Evolutionary conservation across 2,888 invertebrate genomes (phyloP).

Genomic region (Chaetogeoica ovagalla): DNA sequence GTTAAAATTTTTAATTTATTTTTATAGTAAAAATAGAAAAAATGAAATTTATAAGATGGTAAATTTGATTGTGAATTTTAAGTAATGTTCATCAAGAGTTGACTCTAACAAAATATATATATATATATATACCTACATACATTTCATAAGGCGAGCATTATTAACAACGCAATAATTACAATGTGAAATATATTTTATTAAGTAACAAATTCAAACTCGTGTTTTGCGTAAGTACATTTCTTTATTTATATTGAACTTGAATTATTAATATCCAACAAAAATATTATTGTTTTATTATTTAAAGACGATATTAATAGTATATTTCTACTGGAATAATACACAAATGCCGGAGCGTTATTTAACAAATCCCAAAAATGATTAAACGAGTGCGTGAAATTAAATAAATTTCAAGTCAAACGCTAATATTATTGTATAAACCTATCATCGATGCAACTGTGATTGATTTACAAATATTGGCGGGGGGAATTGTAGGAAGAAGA

Average conservation of each 20-base stretch:
- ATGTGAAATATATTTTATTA: too few relatives aligned
- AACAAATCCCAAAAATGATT: not conserved
- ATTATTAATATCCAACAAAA: not conserved
- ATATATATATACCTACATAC: too few relatives aligned
- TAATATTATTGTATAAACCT: not conserved
- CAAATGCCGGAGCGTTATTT: not conserved
- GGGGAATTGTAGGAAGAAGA: slow-evolving; percentile 39
- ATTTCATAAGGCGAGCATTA: too few relatives aligned
- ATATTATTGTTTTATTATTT: not conserved
- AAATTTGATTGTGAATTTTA: too few relatives aligned
- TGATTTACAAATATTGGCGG: slow-evolving; percentile 31
- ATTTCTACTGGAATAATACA: not conserved
- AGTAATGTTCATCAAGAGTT: too few relatives aligned
- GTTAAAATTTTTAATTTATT: too few relatives aligned
- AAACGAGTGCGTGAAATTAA: not conserved
- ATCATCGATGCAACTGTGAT: slow-evolving; percentile 20
- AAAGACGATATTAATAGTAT: not conserved
- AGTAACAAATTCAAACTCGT: too few relatives aligned
- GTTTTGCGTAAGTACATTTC: not conserved
- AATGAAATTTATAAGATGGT: too few relatives aligned
- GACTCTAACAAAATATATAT: too few relatives aligned
- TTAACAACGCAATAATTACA: too few relatives aligned
- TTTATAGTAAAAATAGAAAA: too few relatives aligned
- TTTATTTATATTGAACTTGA: not conserved
- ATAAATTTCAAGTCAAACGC: not conserved